A percentile compares a stretch with the other conserved stretches of the same genome.
phyloP scores from a whole-genome alignment of 2,113 vertebrate species.

The Lampris incognitus region DNA sequence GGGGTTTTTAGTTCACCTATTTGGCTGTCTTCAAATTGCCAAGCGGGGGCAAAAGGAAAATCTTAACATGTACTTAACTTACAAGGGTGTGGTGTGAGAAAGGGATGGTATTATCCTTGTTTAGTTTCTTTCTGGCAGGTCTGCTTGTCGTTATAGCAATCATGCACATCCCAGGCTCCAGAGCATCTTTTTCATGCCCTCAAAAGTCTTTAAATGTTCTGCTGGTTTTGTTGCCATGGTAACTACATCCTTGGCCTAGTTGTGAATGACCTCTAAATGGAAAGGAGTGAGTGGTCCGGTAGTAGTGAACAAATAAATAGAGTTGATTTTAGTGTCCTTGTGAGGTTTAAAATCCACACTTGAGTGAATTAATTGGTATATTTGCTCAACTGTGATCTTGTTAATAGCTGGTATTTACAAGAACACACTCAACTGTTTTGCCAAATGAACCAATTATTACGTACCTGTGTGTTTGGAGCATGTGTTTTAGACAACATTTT shows the following conservation, averaged over 20 bases:
- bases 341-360: constrained; percentile 15
- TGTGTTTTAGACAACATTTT: neutral
- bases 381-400: neutral
- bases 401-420: neutral
- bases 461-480: neutral
- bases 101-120: no score
- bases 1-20: neutral
- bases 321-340: constrained; percentile 23
- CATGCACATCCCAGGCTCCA: neutral
- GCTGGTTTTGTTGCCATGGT: constrained; percentile 73
- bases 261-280: constrained; percentile 73
- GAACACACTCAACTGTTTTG: neutral
- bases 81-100: neutral
- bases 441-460: neutral
- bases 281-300: constrained; percentile 40
- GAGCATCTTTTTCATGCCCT: constrained; percentile 19
- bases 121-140: neutral
- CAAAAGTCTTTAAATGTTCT: constrained; percentile 42
- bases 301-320: constrained; percentile 45
- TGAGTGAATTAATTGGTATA: neutral
- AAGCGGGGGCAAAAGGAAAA: neutral
- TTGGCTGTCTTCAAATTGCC: neutral
- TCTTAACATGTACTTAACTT: neutral
- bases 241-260: constrained; percentile 75
- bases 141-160: neutral